Evolutionary conservation across 2,113 vertebrate species (phyloP), one percentile per base, ranked within the genome.

Genomic region (Passer montanus): DNA sequence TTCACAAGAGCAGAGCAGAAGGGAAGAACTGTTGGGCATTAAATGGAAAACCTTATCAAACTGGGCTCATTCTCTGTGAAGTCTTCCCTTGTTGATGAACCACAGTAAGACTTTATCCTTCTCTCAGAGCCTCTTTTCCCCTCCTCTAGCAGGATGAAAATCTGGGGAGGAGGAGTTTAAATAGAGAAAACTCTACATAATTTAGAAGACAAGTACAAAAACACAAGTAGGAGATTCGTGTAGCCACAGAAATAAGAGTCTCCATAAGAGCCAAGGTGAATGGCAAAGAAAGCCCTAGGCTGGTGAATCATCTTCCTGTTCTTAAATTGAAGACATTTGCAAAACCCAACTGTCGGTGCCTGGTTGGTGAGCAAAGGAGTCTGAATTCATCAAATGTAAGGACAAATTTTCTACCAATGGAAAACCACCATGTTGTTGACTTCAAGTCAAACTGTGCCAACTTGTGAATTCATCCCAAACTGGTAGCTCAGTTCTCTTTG

Each of bases 351-450:
- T 91, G 91, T 87, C 83, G 89, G n/a, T 83, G 52, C 39, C n/a
- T 89, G 46, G 52, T 10, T 87, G 86, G 75, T 75, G 85, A 96
- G 66, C 44, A 87, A 58, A 33, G 59, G 80, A 91, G 35, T 33
- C 68, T 86, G 73, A 90, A 96, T 94, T 93, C 41, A 88, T 92
- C 83, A 78, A 52, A 84, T 58, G 53, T 75, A 94, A 70, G 70
- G 69, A 94, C 8, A 89, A 96, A 93, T 79, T 79, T 44, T 86
- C 90, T 76, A 56, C 73, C 73, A 60, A 86, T 82, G 66, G 58
- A 89, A 95, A 94, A 87, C 72, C 58, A 92, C 69, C 95, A 62
- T 68, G 93, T 69, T 78, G 77, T 78, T 86, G 92, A 93, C 86
- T 95, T 86, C 84, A 82, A 93, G 35, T 87, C 83, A 94, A 92